Conservation (phyloP, 2,888 invertebrate genomes). For the Lycaena phlaeas region DNA sequence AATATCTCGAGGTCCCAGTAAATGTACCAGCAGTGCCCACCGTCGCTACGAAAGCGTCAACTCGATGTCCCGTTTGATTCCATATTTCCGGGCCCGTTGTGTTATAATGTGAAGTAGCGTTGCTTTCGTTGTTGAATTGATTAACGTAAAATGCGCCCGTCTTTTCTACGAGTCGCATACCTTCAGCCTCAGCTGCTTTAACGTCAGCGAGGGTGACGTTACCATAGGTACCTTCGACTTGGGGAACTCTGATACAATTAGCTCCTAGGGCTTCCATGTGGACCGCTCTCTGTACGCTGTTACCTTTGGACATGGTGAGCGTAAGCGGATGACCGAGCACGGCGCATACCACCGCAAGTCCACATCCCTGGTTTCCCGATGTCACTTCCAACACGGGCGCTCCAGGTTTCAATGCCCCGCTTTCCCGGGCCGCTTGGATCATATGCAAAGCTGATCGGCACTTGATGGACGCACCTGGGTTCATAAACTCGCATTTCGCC, state of each 20-base stretch:
- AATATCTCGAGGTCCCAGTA: constrained; percentile 46
- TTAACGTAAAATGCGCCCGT: constrained; percentile 53
- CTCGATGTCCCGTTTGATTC: constrained; percentile 54
- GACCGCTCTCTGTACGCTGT: constrained; percentile 55
- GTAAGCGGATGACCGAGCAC: constrained; percentile 55
- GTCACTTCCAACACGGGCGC: constrained; percentile 52
- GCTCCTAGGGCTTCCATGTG: constrained; percentile 65
- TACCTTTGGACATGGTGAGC: constrained; percentile 57
- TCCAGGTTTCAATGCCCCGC: constrained; percentile 45
- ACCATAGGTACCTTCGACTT: constrained; percentile 60
- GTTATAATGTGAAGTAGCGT: constrained; percentile 47
- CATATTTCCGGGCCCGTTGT: constrained; percentile 63
- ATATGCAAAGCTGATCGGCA: constrained; percentile 54
- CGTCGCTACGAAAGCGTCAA: constrained; percentile 55
- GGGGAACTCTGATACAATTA: constrained; percentile 50
- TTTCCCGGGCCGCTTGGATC: constrained; percentile 40
- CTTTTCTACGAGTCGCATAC: constrained; percentile 38
- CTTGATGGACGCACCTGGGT: constrained; percentile 61
- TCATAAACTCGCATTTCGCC: constrained; percentile 66
- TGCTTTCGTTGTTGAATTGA: constrained; percentile 50
- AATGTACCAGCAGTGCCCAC: constrained; percentile 61
- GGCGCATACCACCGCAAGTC: constrained; percentile 59
- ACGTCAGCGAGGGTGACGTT: constrained; percentile 57
- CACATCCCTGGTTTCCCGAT: constrained; percentile 62
- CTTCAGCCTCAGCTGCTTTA: constrained; percentile 44